Evolutionary conservation across 2,797 vertebrate species (phyloP), one percentile per base, ranked within the genome.

Genomic region (Halcyon leucocephala): DNA sequence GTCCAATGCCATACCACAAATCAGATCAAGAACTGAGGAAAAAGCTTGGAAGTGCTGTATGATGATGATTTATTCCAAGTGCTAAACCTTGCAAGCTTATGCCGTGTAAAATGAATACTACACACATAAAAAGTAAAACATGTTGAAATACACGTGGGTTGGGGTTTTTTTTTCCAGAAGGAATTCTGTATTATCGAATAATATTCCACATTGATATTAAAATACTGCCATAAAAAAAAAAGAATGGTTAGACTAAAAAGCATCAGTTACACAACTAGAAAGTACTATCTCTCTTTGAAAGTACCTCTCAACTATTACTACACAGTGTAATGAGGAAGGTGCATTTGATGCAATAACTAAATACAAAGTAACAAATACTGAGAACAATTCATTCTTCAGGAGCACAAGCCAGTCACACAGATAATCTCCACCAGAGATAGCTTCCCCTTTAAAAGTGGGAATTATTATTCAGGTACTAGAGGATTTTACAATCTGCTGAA

Each of bases 401-500:
- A 92, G 51, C 61, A 81, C 46, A 76, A 51, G 26, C 49, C 29
- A 65, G 37, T 69, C 35, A 81, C 41, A 6, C 12, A 52, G 49
- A 57, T 39, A 21, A 83, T 82, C 88, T 96, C 62, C 29, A 49
- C 46, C 33, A 6, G 10, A 52, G 49, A 52, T 42, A 21, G 82
- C 80, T 90, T 96, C 62, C 29, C 46, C 46, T 86, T 91, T 73
- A 57, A 70, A 76, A 79, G 44, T 42, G n/a, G 35, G 90, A 91
- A 41, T 67, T 0, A 93, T 80, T 77, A 31, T 86, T 93, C 90
- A 84, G 70, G 66, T 89, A 66, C 73, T 52, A 54, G 19, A 88
- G 44, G 52, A 86, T 80, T 94, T 94, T 86, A 66, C 90, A 93
- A 90, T 73, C 85, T 90, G 51, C 66, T 86, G 82, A 93, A 90